Base-by-base conservation (phyloP, 2,113 vertebrate genomes). In the Camelus dromedarius region DNA sequence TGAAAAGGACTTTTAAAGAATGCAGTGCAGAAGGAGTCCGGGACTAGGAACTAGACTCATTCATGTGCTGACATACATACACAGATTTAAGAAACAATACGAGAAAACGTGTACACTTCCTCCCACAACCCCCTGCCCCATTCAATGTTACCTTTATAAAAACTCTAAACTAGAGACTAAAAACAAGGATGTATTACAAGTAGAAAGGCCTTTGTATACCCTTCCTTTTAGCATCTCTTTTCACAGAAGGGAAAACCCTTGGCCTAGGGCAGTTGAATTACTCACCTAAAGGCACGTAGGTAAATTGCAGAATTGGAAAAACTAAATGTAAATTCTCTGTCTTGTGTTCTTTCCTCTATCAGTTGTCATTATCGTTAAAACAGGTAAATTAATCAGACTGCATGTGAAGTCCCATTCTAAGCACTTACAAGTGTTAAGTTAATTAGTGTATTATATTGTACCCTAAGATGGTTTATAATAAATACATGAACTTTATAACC, bases 101-200 rank as follows among this genome's bases (percentile, higher is more conserved):
- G 60, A 69, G 35, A 81, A 94, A 85, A 70, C 15, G 0, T 56
- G 6, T 90, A 38, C 1, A 38, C 0, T 48, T 42, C 46, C 12
- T 92, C 35, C 14, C 18, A 28, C 13, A 77, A 3, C 38, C 16
- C 46, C 16, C 46, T 72, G 35, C 52, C 32, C 46, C 35, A 56
- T 90, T 82, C 87, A 76, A 70, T 66, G 11, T 82, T 93, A 77
- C 24, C 2, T 75, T 89, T 81, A 89, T 75, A 64, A 91, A 86
- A 93, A 60, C 73, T 89, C 52, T 69, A 66, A 72, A 42, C 12
- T 93, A 66, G 35, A 72, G 48, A 52, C 87, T 90, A 87, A 91
- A 82, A 90, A 32, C 28, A 22, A 62, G 38, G 18, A 90, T 87
- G 26, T 83, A 20, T 32, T 70, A 62, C 42, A 32, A 22, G 30